phyloP scores from a whole-genome alignment of 2,888 invertebrate species.

The Elysia crispata region DNA sequence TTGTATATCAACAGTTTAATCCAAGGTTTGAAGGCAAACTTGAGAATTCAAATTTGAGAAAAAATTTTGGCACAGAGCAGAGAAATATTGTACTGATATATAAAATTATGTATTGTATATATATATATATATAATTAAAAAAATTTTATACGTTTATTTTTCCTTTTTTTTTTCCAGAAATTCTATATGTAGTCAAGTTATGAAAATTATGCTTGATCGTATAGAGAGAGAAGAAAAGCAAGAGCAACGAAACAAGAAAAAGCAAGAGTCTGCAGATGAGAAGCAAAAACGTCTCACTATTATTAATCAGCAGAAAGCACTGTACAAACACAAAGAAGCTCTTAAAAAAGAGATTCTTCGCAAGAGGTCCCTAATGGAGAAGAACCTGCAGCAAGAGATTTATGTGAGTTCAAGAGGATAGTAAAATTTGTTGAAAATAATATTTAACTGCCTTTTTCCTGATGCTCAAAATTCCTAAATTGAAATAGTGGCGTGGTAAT shows the following conservation, averaged over 20 bases:
- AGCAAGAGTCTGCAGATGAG: slow-evolving; percentile 78
- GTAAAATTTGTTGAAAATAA: too few species aligned
- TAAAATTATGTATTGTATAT: too few species aligned
- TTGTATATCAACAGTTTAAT: too few species aligned
- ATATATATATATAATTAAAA: too few species aligned
- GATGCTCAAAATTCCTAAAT: background rate
- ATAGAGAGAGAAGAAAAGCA: slow-evolving; percentile 76
- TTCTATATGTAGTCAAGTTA: slow-evolving; percentile 73
- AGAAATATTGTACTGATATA: too few species aligned
- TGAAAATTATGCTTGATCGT: slow-evolving; percentile 75
- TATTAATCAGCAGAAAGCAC: slow-evolving; percentile 84
- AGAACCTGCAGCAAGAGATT: slow-evolving; percentile 88
- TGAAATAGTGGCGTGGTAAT: too few species aligned
- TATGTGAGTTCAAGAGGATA: slow-evolving; percentile 83
- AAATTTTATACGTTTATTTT: too few species aligned
- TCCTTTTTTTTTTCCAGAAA: slow-evolving; percentile 59
- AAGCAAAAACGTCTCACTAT: slow-evolving; percentile 80
- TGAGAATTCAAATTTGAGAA: too few species aligned
- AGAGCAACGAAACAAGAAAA: slow-evolving; percentile 71
- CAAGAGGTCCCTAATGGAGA: slow-evolving; percentile 87
- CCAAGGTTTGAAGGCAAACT: too few species aligned
- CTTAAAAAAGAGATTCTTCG: slow-evolving; percentile 95
- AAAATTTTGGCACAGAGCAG: too few species aligned
- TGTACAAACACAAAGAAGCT: slow-evolving; percentile 92
- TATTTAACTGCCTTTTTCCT: background rate